Percentiles rank a stretch among this genome's conserved stretches.
Conservation (phyloP, 2,797 vertebrate genomes). For the Adrianichthys oophorus region DNA sequence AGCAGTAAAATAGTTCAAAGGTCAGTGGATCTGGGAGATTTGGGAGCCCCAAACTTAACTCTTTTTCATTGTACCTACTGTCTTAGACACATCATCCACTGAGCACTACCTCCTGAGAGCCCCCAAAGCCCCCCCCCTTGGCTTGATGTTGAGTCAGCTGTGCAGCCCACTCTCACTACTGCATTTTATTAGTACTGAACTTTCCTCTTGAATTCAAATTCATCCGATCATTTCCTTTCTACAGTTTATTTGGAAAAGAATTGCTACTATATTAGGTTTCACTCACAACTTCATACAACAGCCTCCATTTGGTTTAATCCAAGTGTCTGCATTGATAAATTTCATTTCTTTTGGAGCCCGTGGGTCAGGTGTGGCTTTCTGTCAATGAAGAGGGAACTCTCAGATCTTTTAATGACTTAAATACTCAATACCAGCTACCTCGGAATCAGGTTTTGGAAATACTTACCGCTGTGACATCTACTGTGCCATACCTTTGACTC, state of each 20-base stretch:
- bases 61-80: not conserved
- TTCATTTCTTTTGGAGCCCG: not conserved
- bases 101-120: not conserved
- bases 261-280: not conserved
- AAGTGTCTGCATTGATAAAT: not conserved
- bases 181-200: not conserved
- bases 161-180: not conserved
- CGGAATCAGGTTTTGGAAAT: not conserved
- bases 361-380: not conserved
- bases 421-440: not conserved
- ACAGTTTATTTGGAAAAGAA: not conserved
- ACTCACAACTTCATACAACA: not conserved
- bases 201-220: not conserved
- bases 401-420: not conserved
- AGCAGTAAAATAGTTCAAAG: not conserved
- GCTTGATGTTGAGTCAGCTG: not conserved
- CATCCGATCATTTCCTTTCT: not conserved
- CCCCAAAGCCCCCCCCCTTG: too few species aligned
- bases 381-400: not conserved
- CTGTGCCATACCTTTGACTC: not conserved
- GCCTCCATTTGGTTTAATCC: conserved; percentile 3
- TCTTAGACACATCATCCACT: not conserved
- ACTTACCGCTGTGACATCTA: not conserved
- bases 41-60: not conserved
- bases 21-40: not conserved